Evolutionary conservation across 2,113 vertebrate species (phyloP).

Genomic region (Dipodomys ordii): DNA sequence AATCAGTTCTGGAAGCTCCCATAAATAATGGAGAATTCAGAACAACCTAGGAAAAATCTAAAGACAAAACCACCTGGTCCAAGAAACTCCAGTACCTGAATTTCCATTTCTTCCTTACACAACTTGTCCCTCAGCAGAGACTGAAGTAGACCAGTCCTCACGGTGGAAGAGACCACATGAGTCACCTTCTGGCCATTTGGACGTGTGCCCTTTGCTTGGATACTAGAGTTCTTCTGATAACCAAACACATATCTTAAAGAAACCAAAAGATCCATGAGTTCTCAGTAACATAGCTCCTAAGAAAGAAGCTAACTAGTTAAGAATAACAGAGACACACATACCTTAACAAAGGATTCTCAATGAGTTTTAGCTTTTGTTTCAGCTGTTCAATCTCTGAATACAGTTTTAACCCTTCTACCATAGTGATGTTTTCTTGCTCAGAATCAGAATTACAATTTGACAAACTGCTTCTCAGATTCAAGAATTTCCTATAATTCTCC

Average conservation of each 20-base stretch:
- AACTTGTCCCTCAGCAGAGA: slow-evolving; percentile 91
- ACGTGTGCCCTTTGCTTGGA: slow-evolving; percentile 92
- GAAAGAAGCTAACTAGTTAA: slow-evolving; percentile 11
- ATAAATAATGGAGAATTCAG: not conserved
- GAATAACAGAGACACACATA: slow-evolving; percentile 72
- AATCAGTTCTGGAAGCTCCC: not conserved
- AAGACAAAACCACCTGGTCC: not conserved
- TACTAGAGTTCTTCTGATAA: slow-evolving; percentile 91
- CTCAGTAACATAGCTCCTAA: not conserved
- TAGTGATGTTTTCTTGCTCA: slow-evolving; percentile 92
- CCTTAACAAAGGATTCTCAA: slow-evolving; percentile 96
- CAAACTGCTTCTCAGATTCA: slow-evolving; percentile 90
- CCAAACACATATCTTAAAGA: slow-evolving; percentile 93
- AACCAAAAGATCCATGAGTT: slow-evolving; percentile 45
- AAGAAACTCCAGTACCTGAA: slow-evolving; percentile 89
- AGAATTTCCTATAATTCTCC: slow-evolving; percentile 91
- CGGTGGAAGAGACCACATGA: slow-evolving; percentile 91
- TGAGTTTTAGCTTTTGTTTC: slow-evolving; percentile 94
- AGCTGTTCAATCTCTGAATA: slow-evolving; percentile 93
- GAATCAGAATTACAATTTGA: slow-evolving; percentile 89
- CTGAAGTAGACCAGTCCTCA: slow-evolving; percentile 88
- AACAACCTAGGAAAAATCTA: not conserved
- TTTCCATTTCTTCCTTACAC: slow-evolving; percentile 88
- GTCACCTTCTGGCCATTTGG: slow-evolving; percentile 85
- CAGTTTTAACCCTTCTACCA: slow-evolving; percentile 96